Base-by-base conservation (phyloP, 2,113 vertebrate species). In the Ondatra zibethicus region DNA sequence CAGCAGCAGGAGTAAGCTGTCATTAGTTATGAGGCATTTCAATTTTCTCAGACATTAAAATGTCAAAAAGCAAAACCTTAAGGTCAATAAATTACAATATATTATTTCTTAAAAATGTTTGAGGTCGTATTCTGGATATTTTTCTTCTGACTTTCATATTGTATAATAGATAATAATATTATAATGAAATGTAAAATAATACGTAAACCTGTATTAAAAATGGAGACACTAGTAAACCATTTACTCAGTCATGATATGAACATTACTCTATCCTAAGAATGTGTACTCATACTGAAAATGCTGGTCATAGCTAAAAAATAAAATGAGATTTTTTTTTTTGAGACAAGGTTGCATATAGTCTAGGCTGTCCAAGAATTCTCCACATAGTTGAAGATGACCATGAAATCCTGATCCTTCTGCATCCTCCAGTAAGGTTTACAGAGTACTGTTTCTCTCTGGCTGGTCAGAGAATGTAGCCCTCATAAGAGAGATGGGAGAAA, bases 141-240 rank as follows among this genome's bases (percentile, higher is more conserved):
- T 92, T 55, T n/a, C 55, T 7, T 29, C 4, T 80, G 80, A 96
- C 21, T 92, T 92, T 86, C 17, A 58, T 27, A 70, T 89, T 82
- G 29, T 1, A 21, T 75, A 66, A 78, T 61, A 78, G 11, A 75
- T 17, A 88, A 50, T 75, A 39, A 58, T 66, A 65, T 65, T 45
- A 55, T 75, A 92, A 66, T 31, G 36, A 70, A 89, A 29, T 76
- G 45, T 58, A 85, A 78, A 84, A 61, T 73, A 55, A 39, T 87
- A 70, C 13, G 14, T 31, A 81, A 27, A 1, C 1, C 19, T 14
- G 5, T 75, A 78, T 73, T 6, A 85, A 63, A 66, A 19, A 16
- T 63, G 11, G 6, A 85, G 58, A 27, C 29, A 58, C 4, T 52
- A 58, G 27, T 29, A 82, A 95, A n/a, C 52, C 63, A 21, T 70